Evolutionary conservation across 2,888 invertebrate genomes (phyloP).

Genomic region (Pemphredon lugubris): DNA sequence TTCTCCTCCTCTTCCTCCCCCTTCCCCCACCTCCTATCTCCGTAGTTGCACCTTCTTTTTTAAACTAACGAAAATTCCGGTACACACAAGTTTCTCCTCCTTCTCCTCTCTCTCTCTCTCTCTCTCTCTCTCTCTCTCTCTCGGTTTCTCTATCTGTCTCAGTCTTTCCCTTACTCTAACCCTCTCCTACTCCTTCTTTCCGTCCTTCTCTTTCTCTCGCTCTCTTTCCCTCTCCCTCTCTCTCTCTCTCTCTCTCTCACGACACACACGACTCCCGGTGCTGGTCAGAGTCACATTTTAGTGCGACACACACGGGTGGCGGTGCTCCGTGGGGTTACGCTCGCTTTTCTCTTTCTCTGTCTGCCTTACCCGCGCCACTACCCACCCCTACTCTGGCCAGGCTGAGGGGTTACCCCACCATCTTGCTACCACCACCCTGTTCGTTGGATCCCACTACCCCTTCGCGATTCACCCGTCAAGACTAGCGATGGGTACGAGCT

Average conservation of each 20-base stretch:
- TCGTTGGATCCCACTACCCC: slow-evolving; percentile 11
- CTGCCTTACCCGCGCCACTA: slow-evolving; percentile 31
- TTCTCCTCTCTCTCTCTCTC: slow-evolving; percentile 10
- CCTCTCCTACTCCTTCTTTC: slow-evolving; percentile 9
- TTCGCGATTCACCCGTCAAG: slow-evolving; percentile 12
- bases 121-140: neutral
- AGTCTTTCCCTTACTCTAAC: slow-evolving; percentile 38
- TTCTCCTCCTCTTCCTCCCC: slow-evolving; percentile 11
- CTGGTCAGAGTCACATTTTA: slow-evolving; percentile 76
- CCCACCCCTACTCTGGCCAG: slow-evolving; percentile 15
- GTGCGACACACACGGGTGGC: slow-evolving; percentile 68
- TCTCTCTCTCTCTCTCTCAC: slow-evolving; percentile 32
- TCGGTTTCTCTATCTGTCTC: neutral
- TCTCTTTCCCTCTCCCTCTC: slow-evolving; percentile 11
- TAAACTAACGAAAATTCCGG: slow-evolving; percentile 49
- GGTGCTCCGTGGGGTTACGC: slow-evolving; percentile 68
- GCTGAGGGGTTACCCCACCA: slow-evolving; percentile 34
- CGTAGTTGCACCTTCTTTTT: slow-evolving; percentile 1
- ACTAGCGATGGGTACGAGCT: neutral
- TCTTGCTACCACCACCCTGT: slow-evolving; percentile 15
- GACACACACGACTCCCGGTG: slow-evolving; percentile 60
- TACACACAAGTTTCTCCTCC: slow-evolving; percentile 37
- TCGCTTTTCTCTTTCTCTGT: slow-evolving; percentile 48
- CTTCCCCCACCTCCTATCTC: neutral
- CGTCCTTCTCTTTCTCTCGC: neutral